These are phyloP conservation scores for Xenopus tropicalis DNA, from an alignment of 2,113 vertebrate genomes.

Conservation along the genomic window UCB_Xtro_10.0 CM004443.2:60436001-60436500, in stretches of 20 bases:
- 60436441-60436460: too few species aligned
- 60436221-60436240: constrained; percentile 93
- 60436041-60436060: constrained; percentile 86
- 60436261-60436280: constrained; percentile 50
- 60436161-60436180: constrained; percentile 93
- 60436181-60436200: constrained; percentile 95
- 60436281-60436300: neutral
- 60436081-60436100: constrained; percentile 83
- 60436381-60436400: too few species aligned
- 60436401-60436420: too few species aligned
- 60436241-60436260: constrained; percentile 94
- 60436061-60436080: constrained; percentile 90
- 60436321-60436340: too few species aligned
- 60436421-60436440: too few species aligned
- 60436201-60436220: constrained; percentile 91
- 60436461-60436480: too few species aligned
- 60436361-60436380: too few species aligned
- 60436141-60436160: constrained; percentile 98
- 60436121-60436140: constrained; percentile 93
- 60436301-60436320: too few species aligned
- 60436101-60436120: constrained; percentile 97
- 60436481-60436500: too few species aligned
- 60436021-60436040: constrained; percentile 96
- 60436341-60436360: too few species aligned
- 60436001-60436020: constrained; percentile 95